Conservation (phyloP, 53 echinoderm and acorn worm species). For the Stichopus horrens region DNA sequence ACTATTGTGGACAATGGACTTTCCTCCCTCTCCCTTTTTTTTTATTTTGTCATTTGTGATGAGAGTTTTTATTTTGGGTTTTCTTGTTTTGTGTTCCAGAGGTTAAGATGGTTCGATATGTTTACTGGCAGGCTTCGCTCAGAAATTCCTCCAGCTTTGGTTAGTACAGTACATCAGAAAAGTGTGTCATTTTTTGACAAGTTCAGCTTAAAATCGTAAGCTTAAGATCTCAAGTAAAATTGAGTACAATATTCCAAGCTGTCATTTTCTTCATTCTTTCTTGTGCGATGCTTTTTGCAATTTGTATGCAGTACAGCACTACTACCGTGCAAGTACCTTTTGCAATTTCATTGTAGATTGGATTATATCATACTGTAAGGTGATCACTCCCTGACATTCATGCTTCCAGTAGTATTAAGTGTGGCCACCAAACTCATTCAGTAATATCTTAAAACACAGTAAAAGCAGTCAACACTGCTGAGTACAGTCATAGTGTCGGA, state of each 20-base stretch:
- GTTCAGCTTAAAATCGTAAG: too few species aligned
- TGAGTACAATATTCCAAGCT: too few species aligned
- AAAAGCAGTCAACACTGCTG: too few species aligned
- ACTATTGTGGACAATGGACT: too few species aligned
- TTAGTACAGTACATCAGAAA: slow-evolving; percentile 46
- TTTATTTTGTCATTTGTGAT: not conserved
- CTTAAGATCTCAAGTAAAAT: too few species aligned
- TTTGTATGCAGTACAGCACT: not conserved
- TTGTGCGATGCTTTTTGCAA: not conserved
- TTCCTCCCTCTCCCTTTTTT: not conserved
- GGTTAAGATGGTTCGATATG: slow-evolving; percentile 94
- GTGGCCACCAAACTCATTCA: too few species aligned
- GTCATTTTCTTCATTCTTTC: too few species aligned
- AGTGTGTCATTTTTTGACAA: not conserved
- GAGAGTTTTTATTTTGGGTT: not conserved
- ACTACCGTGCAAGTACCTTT: not conserved
- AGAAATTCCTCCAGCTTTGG: slow-evolving; percentile 94
- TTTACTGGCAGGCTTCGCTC: slow-evolving; percentile 92
- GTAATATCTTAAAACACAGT: too few species aligned
- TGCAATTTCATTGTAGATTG: not conserved
- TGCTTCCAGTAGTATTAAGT: too few species aligned
- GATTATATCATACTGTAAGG: too few species aligned
- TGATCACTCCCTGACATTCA: too few species aligned
- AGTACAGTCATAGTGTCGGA: too few species aligned
- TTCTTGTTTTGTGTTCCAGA: slow-evolving; percentile 50